Base-by-base conservation (phyloP, 2,888 invertebrate genomes). In the Carcina quercana region DNA sequence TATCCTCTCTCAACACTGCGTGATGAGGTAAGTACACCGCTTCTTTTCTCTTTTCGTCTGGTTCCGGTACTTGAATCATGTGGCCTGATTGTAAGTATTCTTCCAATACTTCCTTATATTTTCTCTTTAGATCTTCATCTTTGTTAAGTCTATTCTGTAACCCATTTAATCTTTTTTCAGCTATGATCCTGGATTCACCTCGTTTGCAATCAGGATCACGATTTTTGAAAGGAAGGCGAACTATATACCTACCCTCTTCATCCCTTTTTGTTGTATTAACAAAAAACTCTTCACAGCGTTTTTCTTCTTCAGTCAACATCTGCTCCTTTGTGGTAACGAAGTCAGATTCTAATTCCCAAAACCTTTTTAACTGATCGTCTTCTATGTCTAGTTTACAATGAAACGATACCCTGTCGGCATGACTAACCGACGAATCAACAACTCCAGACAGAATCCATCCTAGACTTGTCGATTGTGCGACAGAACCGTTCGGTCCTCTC, bases 391-490 rank as follows among this genome's bases (percentile, higher is more conserved):
- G 8, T n/a, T n/a, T n/a, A n/a, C n/a, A n/a, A n/a, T n/a, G n/a
- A n/a, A n/a, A n/a, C n/a, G n/a, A n/a, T n/a, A n/a, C n/a, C n/a
- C n/a, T n/a, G n/a, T n/a, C n/a, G n/a, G n/a, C n/a, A n/a, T n/a
- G n/a, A n/a, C n/a, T n/a, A n/a, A n/a, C n/a, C 5, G 8, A 5
- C 5, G 24, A 12, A 0, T 27, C n/a, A 3, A 37, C 27, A 13
- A 29, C 22, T 8, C 45, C 48, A 5, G 48, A 44, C 5, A 48
- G 15, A 8, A 49, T 38, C 46, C 49, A 49, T 11, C 43, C 45
- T 0, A 46, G 29, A 8, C 28, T 15, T 3, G 49, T 41, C 5
- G 38, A 32, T 30, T 46, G 44, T 1, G 43, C 48, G 7, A 40
- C 30, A 6, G 38, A 10, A 13, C 37, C 37, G 2, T 13, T 2